Percentiles rank a stretch among this genome's conserved stretches.
Evolutionary conservation across 2,888 invertebrate genomes (phyloP).

Genomic region (Pyrochroa serraticornis): DNA sequence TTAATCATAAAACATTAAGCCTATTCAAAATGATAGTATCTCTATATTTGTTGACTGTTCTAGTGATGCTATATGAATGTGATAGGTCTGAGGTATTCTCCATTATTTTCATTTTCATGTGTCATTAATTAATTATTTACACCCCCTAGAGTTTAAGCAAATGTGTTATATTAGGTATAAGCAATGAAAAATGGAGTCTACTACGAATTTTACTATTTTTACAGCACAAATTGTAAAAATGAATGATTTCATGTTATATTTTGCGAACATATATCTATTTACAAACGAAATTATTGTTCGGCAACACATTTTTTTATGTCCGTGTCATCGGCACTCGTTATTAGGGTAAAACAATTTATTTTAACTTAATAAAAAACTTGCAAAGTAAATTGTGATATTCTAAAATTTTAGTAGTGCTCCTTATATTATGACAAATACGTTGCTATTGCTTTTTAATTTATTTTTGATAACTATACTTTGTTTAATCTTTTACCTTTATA

Average conservation of each 20-base stretch:
- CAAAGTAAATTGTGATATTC: conserved; percentile 23
- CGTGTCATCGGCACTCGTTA: conserved; percentile 18
- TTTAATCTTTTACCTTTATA: conserved; percentile 6
- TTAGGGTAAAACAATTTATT: conserved; percentile 17
- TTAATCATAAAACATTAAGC: conserved; percentile 23
- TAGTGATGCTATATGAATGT: conserved; percentile 49
- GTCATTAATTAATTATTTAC: conserved; percentile 14
- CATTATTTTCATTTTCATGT: conserved; percentile 24
- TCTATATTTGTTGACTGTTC: conserved; percentile 46
- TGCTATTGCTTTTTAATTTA: conserved; percentile 21
- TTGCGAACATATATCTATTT: conserved; percentile 23
- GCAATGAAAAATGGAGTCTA: conserved; percentile 23
- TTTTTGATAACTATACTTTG: conserved; percentile 1
- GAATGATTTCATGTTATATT: conserved; percentile 22
- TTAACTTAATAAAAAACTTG: conserved; percentile 13
- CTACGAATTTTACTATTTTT: conserved; percentile 21
- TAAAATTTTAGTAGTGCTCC: conserved; percentile 17
- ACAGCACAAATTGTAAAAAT: conserved; percentile 26
- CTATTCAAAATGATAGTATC: conserved; percentile 35
- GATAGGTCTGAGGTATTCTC: conserved; percentile 37
- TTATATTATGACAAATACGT: conserved; percentile 22
- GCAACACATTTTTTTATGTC: conserved; percentile 23
- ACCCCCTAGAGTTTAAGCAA: conserved; percentile 16
- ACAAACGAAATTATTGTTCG: conserved; percentile 17
- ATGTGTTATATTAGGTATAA: conserved; percentile 18